These are phyloP conservation scores for Drosophila paracracens DNA, from an alignment of 2,888 invertebrate genomes.

Conservation along the genomic window DNA sequence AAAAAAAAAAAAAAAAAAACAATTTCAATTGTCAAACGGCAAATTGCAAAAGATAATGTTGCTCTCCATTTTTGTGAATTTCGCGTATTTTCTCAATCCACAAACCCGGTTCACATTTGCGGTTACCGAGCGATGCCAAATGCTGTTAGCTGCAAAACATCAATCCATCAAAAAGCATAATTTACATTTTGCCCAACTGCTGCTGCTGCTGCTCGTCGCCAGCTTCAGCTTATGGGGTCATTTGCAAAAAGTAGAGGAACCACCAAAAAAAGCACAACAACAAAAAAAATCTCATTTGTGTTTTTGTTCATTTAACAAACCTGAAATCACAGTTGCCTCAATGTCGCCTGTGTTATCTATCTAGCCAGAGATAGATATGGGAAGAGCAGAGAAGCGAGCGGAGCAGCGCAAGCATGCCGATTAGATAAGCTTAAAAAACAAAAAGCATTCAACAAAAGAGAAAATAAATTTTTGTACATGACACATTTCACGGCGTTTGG, in stretches of 20 bases:
- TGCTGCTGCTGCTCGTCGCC: background rate
- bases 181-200: constrained; percentile 5
- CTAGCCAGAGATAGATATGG: constrained; percentile 36
- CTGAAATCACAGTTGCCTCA: constrained; percentile 40
- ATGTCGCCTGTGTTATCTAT: constrained; percentile 49
- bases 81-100: background rate
- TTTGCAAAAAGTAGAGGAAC: background rate
- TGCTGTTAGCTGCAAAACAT: background rate
- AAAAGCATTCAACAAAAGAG: constrained; percentile 4
- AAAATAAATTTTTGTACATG: constrained; percentile 2
- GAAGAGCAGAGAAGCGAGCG: constrained; percentile 5
- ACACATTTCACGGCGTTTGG: constrained; percentile 2
- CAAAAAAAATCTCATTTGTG: constrained; percentile 17
- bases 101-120: constrained; percentile 13
- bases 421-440: constrained; percentile 43
- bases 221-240: constrained; percentile 8
- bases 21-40: constrained; percentile 35
- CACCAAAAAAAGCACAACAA: background rate
- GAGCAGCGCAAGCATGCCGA: constrained; percentile 21
- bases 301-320: constrained; percentile 30
- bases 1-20: constrained; percentile 11
- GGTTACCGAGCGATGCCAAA: constrained; percentile 14
- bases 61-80: background rate
- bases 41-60: constrained; percentile 28
- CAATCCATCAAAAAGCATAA: constrained; percentile 7